phyloP scores from a whole-genome alignment of 1,140 invertebrate genomes.

The Limonius californicus region DNA sequence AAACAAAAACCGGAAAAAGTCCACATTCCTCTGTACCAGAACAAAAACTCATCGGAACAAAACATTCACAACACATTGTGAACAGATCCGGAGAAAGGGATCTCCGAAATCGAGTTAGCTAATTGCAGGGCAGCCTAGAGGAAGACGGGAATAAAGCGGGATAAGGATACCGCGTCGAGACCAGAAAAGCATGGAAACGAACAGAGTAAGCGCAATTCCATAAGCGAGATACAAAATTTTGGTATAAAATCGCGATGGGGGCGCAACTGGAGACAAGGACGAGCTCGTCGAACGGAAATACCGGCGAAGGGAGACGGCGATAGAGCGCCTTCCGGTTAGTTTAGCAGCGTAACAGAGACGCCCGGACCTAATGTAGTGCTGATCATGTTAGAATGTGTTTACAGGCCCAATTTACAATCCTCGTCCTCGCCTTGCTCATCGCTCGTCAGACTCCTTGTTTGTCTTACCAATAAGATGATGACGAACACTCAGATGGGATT shows the following conservation, averaged over 20 bases:
- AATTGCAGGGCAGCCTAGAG: constrained; percentile 39
- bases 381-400: constrained; percentile 50
- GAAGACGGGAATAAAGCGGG: neutral
- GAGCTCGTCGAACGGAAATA: neutral
- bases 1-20: no score
- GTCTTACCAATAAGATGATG: constrained; percentile 44
- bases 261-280: constrained; percentile 2
- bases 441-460: constrained; percentile 41
- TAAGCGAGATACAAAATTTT: constrained; percentile 11
- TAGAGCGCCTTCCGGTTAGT: constrained; percentile 29
- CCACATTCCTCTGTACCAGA: no score
- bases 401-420: constrained; percentile 46
- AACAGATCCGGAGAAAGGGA: constrained; percentile 47
- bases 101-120: constrained; percentile 49
- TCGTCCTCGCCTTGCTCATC: constrained; percentile 38
- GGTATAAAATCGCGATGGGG: neutral
- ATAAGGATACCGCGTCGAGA: neutral
- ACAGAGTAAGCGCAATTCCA: neutral
- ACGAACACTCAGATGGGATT: constrained; percentile 28
- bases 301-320: constrained; percentile 6
- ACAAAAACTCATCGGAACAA: constrained; percentile 36
- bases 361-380: constrained; percentile 45
- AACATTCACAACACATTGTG: constrained; percentile 48
- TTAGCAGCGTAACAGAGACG: constrained; percentile 32
- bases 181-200: neutral